Evolutionary conservation across 2,797 vertebrate species (phyloP).

Genomic region (Hirundo rustica): DNA sequence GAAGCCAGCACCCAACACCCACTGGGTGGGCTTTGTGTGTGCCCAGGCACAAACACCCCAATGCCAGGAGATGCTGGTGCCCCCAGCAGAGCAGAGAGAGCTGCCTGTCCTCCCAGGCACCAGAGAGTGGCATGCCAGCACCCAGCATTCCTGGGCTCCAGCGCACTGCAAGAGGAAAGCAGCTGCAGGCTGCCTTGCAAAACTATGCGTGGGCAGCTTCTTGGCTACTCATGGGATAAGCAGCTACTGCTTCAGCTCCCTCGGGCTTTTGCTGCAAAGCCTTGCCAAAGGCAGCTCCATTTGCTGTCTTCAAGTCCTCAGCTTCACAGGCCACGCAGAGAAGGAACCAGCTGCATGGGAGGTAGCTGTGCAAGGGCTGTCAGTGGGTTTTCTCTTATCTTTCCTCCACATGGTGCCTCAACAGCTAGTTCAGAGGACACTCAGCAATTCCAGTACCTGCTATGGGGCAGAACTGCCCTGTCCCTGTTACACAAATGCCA

Average conservation of each 20-base stretch:
- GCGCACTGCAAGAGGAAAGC: background rate
- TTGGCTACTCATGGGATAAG: conserved; percentile 40
- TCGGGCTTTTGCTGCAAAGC: conserved; percentile 8
- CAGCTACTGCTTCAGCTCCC: conserved; percentile 45
- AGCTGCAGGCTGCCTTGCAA: conserved; percentile 46
- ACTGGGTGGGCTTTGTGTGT: background rate
- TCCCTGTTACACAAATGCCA: background rate
- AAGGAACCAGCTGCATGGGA: background rate
- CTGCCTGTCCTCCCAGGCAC: background rate
- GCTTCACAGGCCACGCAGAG: background rate
- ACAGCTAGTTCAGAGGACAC: background rate
- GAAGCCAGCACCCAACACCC: background rate
- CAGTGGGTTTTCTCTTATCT: background rate
- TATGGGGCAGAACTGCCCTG: background rate
- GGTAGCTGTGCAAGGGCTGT: background rate
- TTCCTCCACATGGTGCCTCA: background rate
- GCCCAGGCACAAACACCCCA: background rate
- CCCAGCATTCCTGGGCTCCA: background rate
- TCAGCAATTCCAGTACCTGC: background rate
- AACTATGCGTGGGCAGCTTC: conserved; percentile 25
- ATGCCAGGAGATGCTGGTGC: background rate
- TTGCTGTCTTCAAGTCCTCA: background rate
- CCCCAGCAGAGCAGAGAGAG: background rate
- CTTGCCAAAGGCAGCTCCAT: conserved; percentile 20
- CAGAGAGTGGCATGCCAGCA: rapidly evolving